Percentiles rank a stretch among this genome's conserved stretches.
Evolutionary conservation across 2,113 vertebrate species (phyloP).

Genomic region (Myocastor coypus): DNA sequence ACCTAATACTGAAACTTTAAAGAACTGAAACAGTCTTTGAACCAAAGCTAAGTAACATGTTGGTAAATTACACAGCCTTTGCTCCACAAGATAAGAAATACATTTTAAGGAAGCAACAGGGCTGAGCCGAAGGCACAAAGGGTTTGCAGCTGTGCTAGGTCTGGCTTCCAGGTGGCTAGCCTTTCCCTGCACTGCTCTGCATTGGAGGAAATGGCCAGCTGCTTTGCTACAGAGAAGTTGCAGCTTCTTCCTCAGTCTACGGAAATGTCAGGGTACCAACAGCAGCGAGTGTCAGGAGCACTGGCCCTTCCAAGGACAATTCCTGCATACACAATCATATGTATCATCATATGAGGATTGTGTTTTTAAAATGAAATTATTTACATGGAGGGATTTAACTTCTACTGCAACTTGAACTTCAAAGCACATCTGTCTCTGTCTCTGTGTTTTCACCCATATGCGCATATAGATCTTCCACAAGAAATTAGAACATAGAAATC

Average conservation of each 20-base stretch:
- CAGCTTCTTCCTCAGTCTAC: background rate
- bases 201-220: background rate
- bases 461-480: conserved; percentile 28
- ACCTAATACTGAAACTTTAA: background rate
- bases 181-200: background rate
- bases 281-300: background rate
- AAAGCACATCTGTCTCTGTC: background rate
- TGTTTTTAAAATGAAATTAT: background rate
- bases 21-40: background rate
- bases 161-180: background rate
- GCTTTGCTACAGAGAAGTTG: background rate
- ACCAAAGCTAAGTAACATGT: background rate
- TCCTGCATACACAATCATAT: background rate
- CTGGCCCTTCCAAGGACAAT: background rate
- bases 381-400: conserved; percentile 9
- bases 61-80: background rate
- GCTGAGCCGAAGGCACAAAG: background rate
- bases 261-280: background rate
- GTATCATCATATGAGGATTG: background rate
- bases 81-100: background rate
- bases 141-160: too few relatives aligned
- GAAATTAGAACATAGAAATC: background rate
- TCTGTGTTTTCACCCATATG: background rate
- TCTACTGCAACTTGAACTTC: background rate
- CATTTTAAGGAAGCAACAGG: background rate